Evolutionary conservation across 2,797 vertebrate genomes (phyloP), one percentile per base, ranked within the genome.

Genomic region (Melanotaenia boesemani): DNA sequence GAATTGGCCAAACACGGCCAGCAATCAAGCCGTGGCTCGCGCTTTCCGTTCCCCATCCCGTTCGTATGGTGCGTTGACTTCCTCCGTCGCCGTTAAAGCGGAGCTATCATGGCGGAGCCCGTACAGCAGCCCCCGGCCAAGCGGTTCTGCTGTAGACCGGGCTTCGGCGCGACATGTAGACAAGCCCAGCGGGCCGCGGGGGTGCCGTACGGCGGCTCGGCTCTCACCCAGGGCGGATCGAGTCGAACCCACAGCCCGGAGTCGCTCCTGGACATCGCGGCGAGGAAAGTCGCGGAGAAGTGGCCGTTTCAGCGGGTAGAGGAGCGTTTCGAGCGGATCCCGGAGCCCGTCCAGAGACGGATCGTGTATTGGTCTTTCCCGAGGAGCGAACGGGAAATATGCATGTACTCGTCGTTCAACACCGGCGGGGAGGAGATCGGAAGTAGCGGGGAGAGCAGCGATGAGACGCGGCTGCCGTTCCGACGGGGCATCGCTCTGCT

Each of bases 91-190:
- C 91, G 96, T 94, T 96, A 95, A 78, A 83, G 96, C 95, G 95
- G 96, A 95, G 96, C 95, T 96, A 97, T 96, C 96, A 99, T 98
- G 97, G 97, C 97, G 96, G 97, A 98, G 96, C 96, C 96, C 93
- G 96, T 93, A 87, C 97, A 97, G 93, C 96, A 96, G 95, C 97
- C 97, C 91, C 94, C 95, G 77, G 96, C 96, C 87, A 98, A 98
- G 93, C 96, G 97, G 95, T 96, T 97, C 83, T 98, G 97, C 96
- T 97, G 96, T 93, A 91, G 97, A 94, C 95, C 96, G 83, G 97
- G 97, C 76, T 96, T 95, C 86, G 92, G 85, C 18, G 90, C 95
- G 30, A 87, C 94, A 15, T 97, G 96, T 87, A 90, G 96, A 87
- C 95, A 92, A 56, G 96, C 96, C 81, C 96, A 95, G 88, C 96